Base-by-base conservation (phyloP, 1,140 invertebrate genomes). In the Aphidius gifuensis region DNA sequence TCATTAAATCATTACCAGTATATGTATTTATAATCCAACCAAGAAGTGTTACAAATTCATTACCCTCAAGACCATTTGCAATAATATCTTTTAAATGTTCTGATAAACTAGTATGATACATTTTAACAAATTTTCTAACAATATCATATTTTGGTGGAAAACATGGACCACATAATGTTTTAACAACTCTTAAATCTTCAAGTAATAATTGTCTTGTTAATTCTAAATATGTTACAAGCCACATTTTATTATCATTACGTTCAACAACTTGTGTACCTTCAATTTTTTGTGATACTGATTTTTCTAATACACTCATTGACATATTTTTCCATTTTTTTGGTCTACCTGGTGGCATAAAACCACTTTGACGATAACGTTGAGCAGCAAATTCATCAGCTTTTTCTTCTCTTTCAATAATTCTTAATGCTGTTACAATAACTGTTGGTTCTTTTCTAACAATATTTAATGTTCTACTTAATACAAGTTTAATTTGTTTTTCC, bases 111-210 rank as follows among this genome's bases (percentile, higher is more conserved):
- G 83, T 87, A 75, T 99, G 97, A 74, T 99, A 99, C 91, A 99
- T 96, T 69, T 87, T 85, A 0, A 97, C 89, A 81, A 93, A 98
- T 79, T 87, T 88, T 67, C 92, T 89, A 5, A 96, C 88, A 66
- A 99, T 97, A 74, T 97, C 86, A 70, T 97, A 99, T 64, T 90
- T 86, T n/a, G 94, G 93, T 4, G 97, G 97, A 76, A 99, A 99
- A 77, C 96, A 97, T 1, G 94, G 94, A 4, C 92, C 89, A 74
- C 96, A 95, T 0, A 97, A 79, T 1, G 91, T 94, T 81, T 96
- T 97, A 1, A 96, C 92, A 40, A 98, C 94, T 66, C 91, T 83
- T 51, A 99, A 80, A 80, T 98, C 96, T 73, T 97, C 94, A 1
- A 98, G 76, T 69, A 97, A 92, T 1, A 96, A 79, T 71, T 92